phyloP scores from a whole-genome alignment of 2,888 invertebrate species.

The Dasysyrphus tricinctus region DNA sequence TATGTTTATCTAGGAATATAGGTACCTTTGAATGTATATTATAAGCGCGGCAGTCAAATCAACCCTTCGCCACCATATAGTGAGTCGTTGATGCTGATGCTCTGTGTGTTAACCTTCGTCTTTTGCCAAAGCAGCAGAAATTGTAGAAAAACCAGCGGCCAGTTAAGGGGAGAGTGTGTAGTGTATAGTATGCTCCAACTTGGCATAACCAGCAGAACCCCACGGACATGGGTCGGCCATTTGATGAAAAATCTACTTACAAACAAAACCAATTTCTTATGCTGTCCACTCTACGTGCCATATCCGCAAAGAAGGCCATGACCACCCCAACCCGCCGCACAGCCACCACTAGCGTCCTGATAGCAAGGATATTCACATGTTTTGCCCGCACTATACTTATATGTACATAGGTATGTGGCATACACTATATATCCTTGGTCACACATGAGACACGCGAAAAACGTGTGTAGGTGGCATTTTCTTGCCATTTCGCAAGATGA shows the following conservation, averaged over 20 bases:
- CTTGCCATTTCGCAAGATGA: slow-evolving; percentile 71
- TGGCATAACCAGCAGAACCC: slow-evolving; percentile 52
- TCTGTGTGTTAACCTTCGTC: slow-evolving; percentile 64
- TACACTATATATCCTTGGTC: slow-evolving; percentile 67
- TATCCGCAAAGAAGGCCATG: slow-evolving; percentile 67
- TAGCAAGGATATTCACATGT: slow-evolving; percentile 55
- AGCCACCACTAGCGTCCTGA: slow-evolving; percentile 12
- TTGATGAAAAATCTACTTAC: slow-evolving; percentile 78
- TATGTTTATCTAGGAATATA: too few species aligned
- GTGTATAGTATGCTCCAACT: slow-evolving; percentile 33
- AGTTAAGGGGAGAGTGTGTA: slow-evolving; percentile 4
- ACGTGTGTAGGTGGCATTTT: slow-evolving; percentile 75
- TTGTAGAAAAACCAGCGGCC: slow-evolving; percentile 49
- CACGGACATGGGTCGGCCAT: slow-evolving; percentile 74
- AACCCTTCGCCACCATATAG: slow-evolving; percentile 69
- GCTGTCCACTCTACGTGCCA: slow-evolving; percentile 77
- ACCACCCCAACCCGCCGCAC: slow-evolving; percentile 14
- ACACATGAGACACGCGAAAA: slow-evolving; percentile 74
- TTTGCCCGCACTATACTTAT: background rate
- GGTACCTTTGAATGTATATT: slow-evolving; percentile 16
- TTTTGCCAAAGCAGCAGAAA: slow-evolving; percentile 74
- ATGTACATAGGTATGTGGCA: background rate
- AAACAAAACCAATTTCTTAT: slow-evolving; percentile 78
- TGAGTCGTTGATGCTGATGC: slow-evolving; percentile 17
- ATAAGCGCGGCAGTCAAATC: slow-evolving; percentile 71